Percentiles rank a stretch among this genome's conserved stretches.
Evolutionary conservation across 2,888 invertebrate species (phyloP).

Genomic region (Nephrotoma flavescens): DNA sequence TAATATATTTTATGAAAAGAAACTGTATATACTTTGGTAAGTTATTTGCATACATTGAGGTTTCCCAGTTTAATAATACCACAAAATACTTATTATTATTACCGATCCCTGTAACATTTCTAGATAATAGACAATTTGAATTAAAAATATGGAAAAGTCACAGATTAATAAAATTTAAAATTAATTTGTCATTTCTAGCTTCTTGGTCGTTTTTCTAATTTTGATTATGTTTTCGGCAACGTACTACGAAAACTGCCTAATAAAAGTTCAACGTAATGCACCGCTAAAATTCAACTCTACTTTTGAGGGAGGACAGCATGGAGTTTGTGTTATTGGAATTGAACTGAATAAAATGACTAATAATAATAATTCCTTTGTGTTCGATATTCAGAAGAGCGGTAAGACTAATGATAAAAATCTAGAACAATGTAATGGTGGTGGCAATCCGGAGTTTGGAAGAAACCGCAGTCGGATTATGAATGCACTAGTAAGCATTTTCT

Average conservation of each 20-base stretch:
- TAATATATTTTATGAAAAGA: constrained; percentile 43
- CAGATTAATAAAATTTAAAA: too few species aligned
- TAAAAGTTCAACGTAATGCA: not conserved
- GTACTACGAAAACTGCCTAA: constrained; percentile 39
- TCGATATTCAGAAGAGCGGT: not conserved
- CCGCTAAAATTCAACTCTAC: not conserved
- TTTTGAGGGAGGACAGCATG: not conserved
- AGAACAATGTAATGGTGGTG: constrained; percentile 27
- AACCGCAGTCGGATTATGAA: constrained; percentile 11
- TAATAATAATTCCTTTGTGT: not conserved
- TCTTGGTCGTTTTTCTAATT: not conserved
- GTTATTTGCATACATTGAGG: constrained; percentile 15
- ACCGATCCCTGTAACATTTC: too few species aligned
- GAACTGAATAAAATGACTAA: not conserved
- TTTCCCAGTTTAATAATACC: not conserved
- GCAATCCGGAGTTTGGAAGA: not conserved
- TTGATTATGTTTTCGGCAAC: constrained; percentile 40
- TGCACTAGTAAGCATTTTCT: constrained; percentile 33
- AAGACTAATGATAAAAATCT: constrained; percentile 22
- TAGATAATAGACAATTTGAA: too few species aligned
- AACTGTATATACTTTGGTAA: constrained; percentile 54
- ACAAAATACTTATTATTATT: not conserved
- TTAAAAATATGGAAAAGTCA: too few species aligned
- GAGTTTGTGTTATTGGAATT: not conserved
- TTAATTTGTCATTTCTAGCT: constrained; percentile 5